A percentile compares a stretch with the other conserved stretches of the same genome.
Evolutionary conservation across 2,113 vertebrate genomes (phyloP).

Genomic region (Pipra filicauda): DNA sequence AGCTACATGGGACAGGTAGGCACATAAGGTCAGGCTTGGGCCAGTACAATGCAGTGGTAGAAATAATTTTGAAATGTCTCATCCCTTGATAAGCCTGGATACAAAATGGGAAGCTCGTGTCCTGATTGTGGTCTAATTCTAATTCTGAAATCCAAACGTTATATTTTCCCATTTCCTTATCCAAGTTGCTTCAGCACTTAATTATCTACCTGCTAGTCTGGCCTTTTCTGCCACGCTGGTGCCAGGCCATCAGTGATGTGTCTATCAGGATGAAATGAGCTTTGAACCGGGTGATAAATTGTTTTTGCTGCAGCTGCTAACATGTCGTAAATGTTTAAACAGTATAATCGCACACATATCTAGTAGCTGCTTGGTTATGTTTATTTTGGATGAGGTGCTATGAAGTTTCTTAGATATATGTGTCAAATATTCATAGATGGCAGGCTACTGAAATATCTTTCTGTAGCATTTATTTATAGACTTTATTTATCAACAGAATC

Average conservation of each 20-base stretch:
- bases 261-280: not conserved
- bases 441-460: constrained; percentile 49
- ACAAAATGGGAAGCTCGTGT: not conserved
- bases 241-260: not conserved
- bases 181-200: not conserved
- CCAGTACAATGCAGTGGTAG: not conserved
- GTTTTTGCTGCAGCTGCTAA: constrained; percentile 23
- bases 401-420: constrained; percentile 41
- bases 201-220: not conserved
- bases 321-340: constrained; percentile 57
- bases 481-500: constrained; percentile 56
- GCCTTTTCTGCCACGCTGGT: not conserved
- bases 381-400: constrained; percentile 50
- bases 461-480: constrained; percentile 67
- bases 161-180: not conserved
- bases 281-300: constrained; percentile 27
- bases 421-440: constrained; percentile 64
- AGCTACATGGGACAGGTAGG: not conserved
- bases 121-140: not conserved
- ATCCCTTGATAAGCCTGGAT: not conserved
- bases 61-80: not conserved
- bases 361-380: constrained; percentile 26
- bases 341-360: constrained; percentile 2
- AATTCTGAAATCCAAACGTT: not conserved
- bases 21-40: not conserved